A percentile compares a stretch with the other conserved stretches of the same genome.
Evolutionary conservation across 1,140 invertebrate species (phyloP).

Genomic region (Ganaspis sp.): DNA sequence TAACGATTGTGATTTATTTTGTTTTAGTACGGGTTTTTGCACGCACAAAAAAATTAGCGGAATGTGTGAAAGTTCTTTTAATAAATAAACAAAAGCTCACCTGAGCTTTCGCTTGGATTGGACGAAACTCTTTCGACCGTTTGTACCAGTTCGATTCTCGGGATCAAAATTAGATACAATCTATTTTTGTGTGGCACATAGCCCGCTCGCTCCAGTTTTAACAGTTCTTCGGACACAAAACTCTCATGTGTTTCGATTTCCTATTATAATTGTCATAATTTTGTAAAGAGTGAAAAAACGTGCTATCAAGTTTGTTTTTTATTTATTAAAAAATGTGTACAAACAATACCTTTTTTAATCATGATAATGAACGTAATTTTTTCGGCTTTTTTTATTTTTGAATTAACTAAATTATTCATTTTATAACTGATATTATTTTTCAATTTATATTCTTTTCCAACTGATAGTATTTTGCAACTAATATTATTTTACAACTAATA

Average conservation of each 20-base stretch:
- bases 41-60: neutral
- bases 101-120: neutral
- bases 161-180: slow-evolving; percentile 74
- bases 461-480: no score
- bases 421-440: no score
- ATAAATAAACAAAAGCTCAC: neutral
- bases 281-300: neutral
- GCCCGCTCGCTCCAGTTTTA: slow-evolving; percentile 70
- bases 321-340: no score
- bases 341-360: no score
- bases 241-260: slow-evolving; percentile 49
- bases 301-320: neutral
- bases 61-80: neutral
- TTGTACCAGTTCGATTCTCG: slow-evolving; percentile 72
- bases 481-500: no score
- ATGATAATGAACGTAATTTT: no score
- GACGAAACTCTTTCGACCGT: slow-evolving; percentile 33
- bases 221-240: slow-evolving; percentile 55
- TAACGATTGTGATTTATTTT: no score
- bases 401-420: no score
- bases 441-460: no score
- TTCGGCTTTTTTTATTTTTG: no score
- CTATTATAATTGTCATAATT: slow-evolving; percentile 11
- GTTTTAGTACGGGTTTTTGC: no score
- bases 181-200: slow-evolving; percentile 70